Conservation (phyloP, 2,888 invertebrate species). For the Protonemura montana region DNA sequence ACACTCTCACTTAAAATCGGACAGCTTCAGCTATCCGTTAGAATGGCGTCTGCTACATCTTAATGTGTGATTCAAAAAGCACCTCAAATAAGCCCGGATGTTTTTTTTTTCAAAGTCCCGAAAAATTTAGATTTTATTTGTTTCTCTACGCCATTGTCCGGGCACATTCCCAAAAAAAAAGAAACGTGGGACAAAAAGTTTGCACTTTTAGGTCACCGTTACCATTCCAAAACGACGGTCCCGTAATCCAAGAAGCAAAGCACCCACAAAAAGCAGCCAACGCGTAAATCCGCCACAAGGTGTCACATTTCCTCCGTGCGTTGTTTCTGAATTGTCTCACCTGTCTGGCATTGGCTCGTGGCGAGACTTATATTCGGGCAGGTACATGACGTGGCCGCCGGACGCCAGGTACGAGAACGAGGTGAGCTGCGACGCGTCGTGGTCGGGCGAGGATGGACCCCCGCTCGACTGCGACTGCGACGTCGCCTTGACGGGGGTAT, state of each 20-base stretch:
- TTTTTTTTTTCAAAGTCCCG: no score
- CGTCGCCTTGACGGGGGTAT: conserved; percentile 48
- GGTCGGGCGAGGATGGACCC: conserved; percentile 40
- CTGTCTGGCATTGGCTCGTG: conserved; percentile 30
- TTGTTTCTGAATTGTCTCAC: neutral
- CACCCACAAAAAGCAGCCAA: neutral
- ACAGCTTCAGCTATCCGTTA: no score
- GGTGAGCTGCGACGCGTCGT: conserved; percentile 46
- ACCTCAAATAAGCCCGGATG: no score
- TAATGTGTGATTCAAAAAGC: no score
- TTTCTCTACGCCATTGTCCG: no score
- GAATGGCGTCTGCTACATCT: no score
- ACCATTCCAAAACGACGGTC: neutral
- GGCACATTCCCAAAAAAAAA: no score
- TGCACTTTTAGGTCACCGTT: no score
- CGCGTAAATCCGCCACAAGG: neutral
- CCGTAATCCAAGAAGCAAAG: neutral
- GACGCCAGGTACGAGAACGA: conserved; percentile 68
- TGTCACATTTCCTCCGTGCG: neutral
- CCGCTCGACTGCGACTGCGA: conserved; percentile 54
- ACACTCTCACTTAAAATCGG: no score
- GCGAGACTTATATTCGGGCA: conserved; percentile 63
- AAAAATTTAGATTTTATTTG: no score
- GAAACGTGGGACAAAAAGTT: no score
- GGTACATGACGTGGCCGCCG: conserved; percentile 81